Conservation (phyloP, 1,140 invertebrate species). For the Diorhabda sublineata region DNA sequence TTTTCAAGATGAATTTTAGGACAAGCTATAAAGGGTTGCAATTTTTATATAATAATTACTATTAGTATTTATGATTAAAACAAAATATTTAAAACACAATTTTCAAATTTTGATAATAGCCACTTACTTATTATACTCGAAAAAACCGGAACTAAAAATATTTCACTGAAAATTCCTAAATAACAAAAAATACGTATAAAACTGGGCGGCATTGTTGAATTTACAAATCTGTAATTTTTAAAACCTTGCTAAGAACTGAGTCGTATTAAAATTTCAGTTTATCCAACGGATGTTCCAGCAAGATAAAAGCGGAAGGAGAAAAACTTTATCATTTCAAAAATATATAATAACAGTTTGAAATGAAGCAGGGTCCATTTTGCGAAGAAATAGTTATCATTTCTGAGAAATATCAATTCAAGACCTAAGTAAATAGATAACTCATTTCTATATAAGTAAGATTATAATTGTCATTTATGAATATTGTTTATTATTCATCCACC, state of each 20-base stretch:
- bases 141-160: background rate
- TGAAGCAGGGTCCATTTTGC: background rate
- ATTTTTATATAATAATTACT: too few relatives aligned
- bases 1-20: conserved; percentile 20
- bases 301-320: conserved; percentile 10
- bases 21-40: too few relatives aligned
- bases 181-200: background rate
- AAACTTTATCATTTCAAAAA: conserved; percentile 14
- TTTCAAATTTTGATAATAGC: too few relatives aligned
- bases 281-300: conserved; percentile 5
- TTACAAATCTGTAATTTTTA: too few relatives aligned
- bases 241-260: background rate
- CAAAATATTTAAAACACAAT: too few relatives aligned
- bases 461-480: too few relatives aligned
- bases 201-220: too few relatives aligned
- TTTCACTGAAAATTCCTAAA: background rate
- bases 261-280: background rate
- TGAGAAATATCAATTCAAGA: background rate
- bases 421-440: background rate
- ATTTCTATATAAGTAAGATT: too few relatives aligned
- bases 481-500: too few relatives aligned
- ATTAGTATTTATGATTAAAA: too few relatives aligned
- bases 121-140: too few relatives aligned
- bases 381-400: background rate
- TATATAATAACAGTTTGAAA: background rate